Evolutionary conservation across 2,888 invertebrate species (phyloP), one percentile per base, ranked within the genome.

Genomic region (Abscondita cerata): DNA sequence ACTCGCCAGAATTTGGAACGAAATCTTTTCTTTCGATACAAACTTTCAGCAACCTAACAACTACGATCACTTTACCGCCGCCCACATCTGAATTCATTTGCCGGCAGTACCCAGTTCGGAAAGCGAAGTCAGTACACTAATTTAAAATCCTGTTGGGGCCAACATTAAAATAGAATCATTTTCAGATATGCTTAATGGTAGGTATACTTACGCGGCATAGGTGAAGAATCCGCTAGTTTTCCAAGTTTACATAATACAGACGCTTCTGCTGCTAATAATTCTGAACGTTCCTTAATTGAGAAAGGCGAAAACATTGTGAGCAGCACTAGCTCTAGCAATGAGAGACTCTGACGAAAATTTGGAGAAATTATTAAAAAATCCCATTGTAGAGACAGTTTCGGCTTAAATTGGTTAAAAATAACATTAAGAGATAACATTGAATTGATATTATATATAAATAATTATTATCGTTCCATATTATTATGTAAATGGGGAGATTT

Each of bases 281-380:
- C 70, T 52, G 70, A 66, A 60, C 62, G 54, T 12, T 19, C 50
- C 25, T 18, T 18, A 31, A 25, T 59, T 52, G 72, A 73, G 56
- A 74, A 70, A 64, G 69, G 67, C 59, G 68, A 70, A 47, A 61
- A 62, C 70, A 74, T 72, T 70, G 75, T 74, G 70, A 72, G 72
- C 64, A 72, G 62, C 66, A 59, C 55, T 62, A 64, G 63, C 46
- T 65, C 72, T 20, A 71, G 67, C 59, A 68, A 76, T 41, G 84
- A 83, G 47, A n/a, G 82, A 84, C 56, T 83, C 83, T 72, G 85
- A 85, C 70, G 92, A 93, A 74, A 94, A 94, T 80, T 95, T 76
- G 94, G 94, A 54, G 94, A 95, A 83, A 91, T 95, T 73, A 94
- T 95, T 72, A 95, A 94, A 81, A 93, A 95, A 81, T 92, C 93